phyloP scores from a whole-genome alignment of 2,888 invertebrate species.

The Ptilodon capucinus region DNA sequence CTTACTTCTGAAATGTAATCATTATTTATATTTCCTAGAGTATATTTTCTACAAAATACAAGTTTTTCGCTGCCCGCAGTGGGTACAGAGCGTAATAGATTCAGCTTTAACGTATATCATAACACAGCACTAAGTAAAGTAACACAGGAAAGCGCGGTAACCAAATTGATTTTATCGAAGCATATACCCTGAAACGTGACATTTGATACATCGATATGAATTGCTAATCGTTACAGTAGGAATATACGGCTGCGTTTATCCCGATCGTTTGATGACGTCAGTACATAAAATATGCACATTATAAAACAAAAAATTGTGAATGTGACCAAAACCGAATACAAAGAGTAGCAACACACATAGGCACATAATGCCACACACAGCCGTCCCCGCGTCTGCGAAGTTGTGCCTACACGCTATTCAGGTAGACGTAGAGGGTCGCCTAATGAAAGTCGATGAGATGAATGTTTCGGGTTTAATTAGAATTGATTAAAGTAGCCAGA shows the following conservation, averaged over 20 bases:
- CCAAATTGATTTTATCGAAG: not conserved
- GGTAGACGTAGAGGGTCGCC: constrained; percentile 48
- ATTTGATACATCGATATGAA: not conserved
- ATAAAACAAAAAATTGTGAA: constrained; percentile 3
- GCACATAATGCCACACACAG: constrained; percentile 19
- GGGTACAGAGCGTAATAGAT: no score
- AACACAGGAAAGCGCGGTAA: not conserved
- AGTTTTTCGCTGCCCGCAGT: no score
- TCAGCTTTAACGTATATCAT: no score
- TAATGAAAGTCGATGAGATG: constrained; percentile 67
- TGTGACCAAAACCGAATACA: constrained; percentile 26
- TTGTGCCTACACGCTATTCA: constrained; percentile 52
- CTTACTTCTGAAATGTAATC: no score
- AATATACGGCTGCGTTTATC: constrained; percentile 1
- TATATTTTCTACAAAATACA: no score
- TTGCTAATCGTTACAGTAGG: not conserved
- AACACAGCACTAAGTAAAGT: no score
- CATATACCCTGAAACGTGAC: not conserved
- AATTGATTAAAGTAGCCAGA: constrained; percentile 58
- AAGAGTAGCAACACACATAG: constrained; percentile 22
- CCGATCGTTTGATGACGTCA: constrained; percentile 2
- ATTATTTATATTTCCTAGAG: no score
- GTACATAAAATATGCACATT: constrained; percentile 5
- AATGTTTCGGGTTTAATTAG: constrained; percentile 65
- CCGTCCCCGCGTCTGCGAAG: constrained; percentile 42